Conservation (phyloP, 2,888 invertebrate species). For the Lithophane leautieri region DNA sequence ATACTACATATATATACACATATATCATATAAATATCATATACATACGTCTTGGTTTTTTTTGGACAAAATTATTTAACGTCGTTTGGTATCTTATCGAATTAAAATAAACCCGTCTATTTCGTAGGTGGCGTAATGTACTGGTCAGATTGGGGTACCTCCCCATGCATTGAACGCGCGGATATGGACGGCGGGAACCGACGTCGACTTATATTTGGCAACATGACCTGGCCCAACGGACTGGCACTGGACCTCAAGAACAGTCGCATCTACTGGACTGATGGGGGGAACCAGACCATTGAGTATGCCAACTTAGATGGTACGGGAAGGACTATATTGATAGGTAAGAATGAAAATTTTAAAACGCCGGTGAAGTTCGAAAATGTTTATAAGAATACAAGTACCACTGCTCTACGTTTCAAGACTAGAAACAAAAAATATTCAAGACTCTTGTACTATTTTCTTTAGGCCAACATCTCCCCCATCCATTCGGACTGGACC, state of each 20-base stretch:
- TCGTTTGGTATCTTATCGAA: no score
- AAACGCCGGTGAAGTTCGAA: no score
- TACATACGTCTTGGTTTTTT: background rate
- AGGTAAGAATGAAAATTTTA: slow-evolving; percentile 80
- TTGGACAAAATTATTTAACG: background rate
- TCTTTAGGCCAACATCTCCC: slow-evolving; percentile 90
- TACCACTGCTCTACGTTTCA: background rate
- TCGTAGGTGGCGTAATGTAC: slow-evolving; percentile 94
- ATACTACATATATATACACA: background rate
- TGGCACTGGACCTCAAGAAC: slow-evolving; percentile 94
- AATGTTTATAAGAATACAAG: no score
- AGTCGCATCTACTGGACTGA: slow-evolving; percentile 96
- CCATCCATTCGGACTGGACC: slow-evolving; percentile 95
- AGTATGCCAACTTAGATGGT: slow-evolving; percentile 95
- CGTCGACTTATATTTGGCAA: slow-evolving; percentile 92
- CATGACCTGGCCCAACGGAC: slow-evolving; percentile 96
- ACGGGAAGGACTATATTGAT: slow-evolving; percentile 92
- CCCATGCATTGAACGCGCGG: slow-evolving; percentile 96
- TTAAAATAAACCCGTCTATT: background rate
- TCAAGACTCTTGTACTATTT: background rate
- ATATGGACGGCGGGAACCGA: slow-evolving; percentile 95
- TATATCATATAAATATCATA: no score
- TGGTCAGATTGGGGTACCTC: slow-evolving; percentile 97
- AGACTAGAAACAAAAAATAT: background rate
- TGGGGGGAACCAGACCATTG: slow-evolving; percentile 94